A percentile compares a stretch with the other conserved stretches of the same genome.
Conservation (phyloP, 2,797 vertebrate genomes). For the Pseudomugil gertrudae region DNA sequence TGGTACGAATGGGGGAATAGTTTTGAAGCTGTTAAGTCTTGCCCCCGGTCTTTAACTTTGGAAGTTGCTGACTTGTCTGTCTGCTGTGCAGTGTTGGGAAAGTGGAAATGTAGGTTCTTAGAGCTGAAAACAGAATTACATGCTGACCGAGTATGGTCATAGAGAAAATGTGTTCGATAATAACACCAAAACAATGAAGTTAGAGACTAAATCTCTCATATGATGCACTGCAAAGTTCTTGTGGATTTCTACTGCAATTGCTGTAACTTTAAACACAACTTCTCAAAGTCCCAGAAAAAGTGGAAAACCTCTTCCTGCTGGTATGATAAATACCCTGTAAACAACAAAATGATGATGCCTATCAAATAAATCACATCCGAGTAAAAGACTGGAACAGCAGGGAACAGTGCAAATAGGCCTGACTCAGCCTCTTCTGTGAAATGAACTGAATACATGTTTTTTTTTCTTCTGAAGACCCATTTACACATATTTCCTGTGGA, state of each 20-base stretch:
- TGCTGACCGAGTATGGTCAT: neutral
- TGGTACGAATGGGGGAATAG: too few relatives aligned
- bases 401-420: conserved; percentile 17
- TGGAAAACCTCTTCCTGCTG: neutral
- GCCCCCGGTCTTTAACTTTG: too few relatives aligned
- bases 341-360: conserved; percentile 15
- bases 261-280: neutral
- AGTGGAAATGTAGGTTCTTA: neutral
- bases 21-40: too few relatives aligned
- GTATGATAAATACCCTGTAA: conserved; percentile 15
- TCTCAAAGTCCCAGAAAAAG: conserved; percentile 1
- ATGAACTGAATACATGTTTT: conserved; percentile 7
- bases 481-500: conserved; percentile 34
- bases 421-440: conserved; percentile 39
- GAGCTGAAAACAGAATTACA: neutral
- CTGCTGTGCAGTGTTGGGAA: neutral
- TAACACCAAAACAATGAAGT: neutral
- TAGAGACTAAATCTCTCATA: neutral
- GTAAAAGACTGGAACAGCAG: conserved; percentile 31
- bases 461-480: neutral
- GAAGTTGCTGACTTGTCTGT: too few relatives aligned
- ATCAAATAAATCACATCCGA: conserved; percentile 23
- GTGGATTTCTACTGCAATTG: neutral
- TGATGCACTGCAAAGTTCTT: neutral
- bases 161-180: neutral